Base-by-base conservation (phyloP, 2,888 invertebrate species). In the Drosophila diplacantha region DNA sequence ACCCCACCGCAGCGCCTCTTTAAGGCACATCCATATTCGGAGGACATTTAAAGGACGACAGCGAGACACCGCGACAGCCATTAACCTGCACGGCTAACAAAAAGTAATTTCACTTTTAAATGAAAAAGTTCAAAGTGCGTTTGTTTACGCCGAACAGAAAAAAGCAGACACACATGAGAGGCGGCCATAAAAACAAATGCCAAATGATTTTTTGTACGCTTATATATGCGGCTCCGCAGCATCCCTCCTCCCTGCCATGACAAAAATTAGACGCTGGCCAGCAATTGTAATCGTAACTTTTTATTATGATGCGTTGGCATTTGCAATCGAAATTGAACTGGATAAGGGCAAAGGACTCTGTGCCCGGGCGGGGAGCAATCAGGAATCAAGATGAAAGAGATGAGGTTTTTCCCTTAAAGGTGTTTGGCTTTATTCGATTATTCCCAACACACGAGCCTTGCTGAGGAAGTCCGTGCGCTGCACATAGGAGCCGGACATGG, bases 401-500 rank as follows among this genome's bases (percentile, higher is more conserved):
- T 9, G 24, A n/a, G 18, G 24, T 31, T 22, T 26, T 18, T 7
- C 16, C 12, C 31, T 14, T 11, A 14, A 26, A 38, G 14, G 11
- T 44, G 18, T 12, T 16, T 14, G 12, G 14, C 3, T 3, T 59
- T 67, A 87, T 38, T 85, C 83, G 51, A 91, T 90, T 11, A 91
- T 86, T 20, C 87, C 87, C 35, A 90, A 80, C 2, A 86, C 76
- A 20, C 91, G 85, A 1, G 93, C 93, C 77, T 89, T 90, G 76
- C 93, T 91, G 50, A 91, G 84, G 89, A 91, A 93, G 85, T 93
- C 93, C 59, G 93, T 92, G 46, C 94, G 90, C 7, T 92, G 89
- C 31, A 95, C 90, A 87, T 95, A 95, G 72, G 93, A 92, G 0
- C 95, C 94, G 52, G 91, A 90, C 79, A 95, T 89, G 20, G 90